These are phyloP conservation scores for Apomyelois bistriatella DNA, from an alignment of 2,888 invertebrate genomes.

Conservation along the genomic window DNA sequence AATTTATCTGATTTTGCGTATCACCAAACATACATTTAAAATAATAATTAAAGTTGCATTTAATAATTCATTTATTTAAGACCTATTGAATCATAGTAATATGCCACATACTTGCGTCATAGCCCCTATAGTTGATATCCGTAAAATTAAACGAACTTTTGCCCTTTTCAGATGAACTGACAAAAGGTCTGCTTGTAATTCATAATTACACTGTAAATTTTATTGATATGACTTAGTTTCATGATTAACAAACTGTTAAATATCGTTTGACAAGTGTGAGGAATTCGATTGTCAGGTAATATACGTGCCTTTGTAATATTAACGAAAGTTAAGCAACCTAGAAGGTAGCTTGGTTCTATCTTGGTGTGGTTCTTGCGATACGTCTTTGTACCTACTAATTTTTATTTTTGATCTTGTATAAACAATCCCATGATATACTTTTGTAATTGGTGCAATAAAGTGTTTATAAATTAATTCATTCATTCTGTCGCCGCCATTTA, in stretches of 20 bases:
- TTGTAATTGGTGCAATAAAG: too few relatives aligned
- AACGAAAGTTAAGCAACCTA: too few relatives aligned
- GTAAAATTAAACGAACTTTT: conserved; percentile 7
- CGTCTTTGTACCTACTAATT: too few relatives aligned
- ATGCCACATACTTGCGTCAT: conserved; percentile 6
- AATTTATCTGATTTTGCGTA: too few relatives aligned
- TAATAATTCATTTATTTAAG: background rate
- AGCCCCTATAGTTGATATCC: conserved; percentile 1
- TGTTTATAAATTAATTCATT: too few relatives aligned
- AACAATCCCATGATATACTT: too few relatives aligned
- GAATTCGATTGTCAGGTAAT: background rate
- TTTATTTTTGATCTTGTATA: too few relatives aligned
- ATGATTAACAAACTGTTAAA: background rate
- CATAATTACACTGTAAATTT: background rate
- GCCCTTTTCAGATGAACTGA: conserved; percentile 2
- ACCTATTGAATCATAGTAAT: conserved; percentile 4
- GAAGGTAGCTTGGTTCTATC: too few relatives aligned
- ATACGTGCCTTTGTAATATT: background rate
- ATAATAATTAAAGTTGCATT: too few relatives aligned
- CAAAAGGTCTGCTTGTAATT: background rate
- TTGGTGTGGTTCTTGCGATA: too few relatives aligned
- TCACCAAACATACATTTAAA: too few relatives aligned
- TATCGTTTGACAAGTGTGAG: background rate
- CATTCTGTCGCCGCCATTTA: too few relatives aligned
- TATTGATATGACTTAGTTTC: background rate